phyloP scores from a whole-genome alignment of 1,140 invertebrate genomes.

The Drosophila murphyi region DNA sequence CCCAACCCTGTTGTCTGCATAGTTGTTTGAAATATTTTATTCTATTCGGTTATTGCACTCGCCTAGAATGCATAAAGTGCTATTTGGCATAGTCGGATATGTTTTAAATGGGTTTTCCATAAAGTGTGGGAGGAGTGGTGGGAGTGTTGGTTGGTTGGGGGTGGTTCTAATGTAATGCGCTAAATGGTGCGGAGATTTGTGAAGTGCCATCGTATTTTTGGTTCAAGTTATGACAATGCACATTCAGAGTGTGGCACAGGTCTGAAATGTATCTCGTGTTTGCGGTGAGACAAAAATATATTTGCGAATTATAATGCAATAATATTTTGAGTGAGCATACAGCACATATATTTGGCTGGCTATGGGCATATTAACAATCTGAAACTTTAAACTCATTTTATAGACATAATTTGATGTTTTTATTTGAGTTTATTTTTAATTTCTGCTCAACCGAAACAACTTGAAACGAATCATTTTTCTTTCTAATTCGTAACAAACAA shows the following conservation, averaged over 20 bases:
- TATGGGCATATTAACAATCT: too few species aligned
- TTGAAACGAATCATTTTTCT: too few species aligned
- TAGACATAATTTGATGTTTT: too few species aligned
- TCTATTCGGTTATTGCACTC: constrained; percentile 10
- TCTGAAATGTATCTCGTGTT: too few species aligned
- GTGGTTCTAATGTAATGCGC: constrained; percentile 4
- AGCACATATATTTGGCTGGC: too few species aligned
- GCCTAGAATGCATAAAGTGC: neutral
- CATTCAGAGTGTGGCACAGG: neutral
- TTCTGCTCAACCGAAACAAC: too few species aligned
- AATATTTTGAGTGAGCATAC: too few species aligned
- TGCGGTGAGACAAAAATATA: too few species aligned
- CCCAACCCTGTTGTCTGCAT: neutral
- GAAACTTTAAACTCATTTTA: too few species aligned
- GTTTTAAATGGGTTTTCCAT: constrained; percentile 27
- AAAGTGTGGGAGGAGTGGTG: neutral
- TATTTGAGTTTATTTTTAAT: too few species aligned
- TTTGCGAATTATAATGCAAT: too few species aligned
- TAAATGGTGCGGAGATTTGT: constrained; percentile 40
- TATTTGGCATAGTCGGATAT: neutral
- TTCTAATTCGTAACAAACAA: too few species aligned
- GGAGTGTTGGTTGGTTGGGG: neutral
- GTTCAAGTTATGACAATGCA: constrained; percentile 15
- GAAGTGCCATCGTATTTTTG: constrained; percentile 1
- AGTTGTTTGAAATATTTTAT: constrained; percentile 18